Evolutionary conservation across 2,113 vertebrate genomes (phyloP).

Genomic region (Mesocricetus auratus): DNA sequence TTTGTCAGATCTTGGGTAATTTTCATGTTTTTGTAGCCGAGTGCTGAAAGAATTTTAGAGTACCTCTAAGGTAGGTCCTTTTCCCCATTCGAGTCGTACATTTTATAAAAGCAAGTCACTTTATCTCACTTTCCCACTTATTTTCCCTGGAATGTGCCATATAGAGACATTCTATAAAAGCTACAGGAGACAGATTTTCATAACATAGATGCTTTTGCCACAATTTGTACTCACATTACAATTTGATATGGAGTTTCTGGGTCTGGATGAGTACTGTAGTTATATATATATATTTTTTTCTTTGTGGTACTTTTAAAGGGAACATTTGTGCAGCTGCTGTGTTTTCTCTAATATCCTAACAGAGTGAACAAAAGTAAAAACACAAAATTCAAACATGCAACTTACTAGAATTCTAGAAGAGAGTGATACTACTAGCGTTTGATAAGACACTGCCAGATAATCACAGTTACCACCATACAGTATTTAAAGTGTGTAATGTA

Average conservation of each 20-base stretch:
- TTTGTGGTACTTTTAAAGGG: not conserved
- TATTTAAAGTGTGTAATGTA: not conserved
- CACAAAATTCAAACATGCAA: not conserved
- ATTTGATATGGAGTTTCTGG: not conserved
- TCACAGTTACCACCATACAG: fast-evolving
- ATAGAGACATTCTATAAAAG: not conserved
- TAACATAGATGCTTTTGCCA: not conserved
- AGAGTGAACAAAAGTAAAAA: not conserved
- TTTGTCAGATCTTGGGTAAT: not conserved
- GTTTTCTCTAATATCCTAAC: not conserved
- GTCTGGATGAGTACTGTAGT: not conserved
- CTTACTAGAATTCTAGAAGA: not conserved
- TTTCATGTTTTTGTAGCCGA: constrained; percentile 25
- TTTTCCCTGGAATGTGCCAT: not conserved
- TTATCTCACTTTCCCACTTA: not conserved
- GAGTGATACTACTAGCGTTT: not conserved
- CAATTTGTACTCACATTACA: not conserved
- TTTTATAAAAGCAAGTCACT: constrained; percentile 28
- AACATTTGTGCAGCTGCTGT: not conserved
- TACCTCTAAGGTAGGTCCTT: not conserved
- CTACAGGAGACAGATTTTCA: not conserved
- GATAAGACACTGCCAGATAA: not conserved
- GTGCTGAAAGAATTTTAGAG: not conserved
- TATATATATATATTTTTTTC: not conserved
- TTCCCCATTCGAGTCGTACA: not conserved